phyloP scores from a whole-genome alignment of 2,888 invertebrate species.

The Dynastes tityus region DNA sequence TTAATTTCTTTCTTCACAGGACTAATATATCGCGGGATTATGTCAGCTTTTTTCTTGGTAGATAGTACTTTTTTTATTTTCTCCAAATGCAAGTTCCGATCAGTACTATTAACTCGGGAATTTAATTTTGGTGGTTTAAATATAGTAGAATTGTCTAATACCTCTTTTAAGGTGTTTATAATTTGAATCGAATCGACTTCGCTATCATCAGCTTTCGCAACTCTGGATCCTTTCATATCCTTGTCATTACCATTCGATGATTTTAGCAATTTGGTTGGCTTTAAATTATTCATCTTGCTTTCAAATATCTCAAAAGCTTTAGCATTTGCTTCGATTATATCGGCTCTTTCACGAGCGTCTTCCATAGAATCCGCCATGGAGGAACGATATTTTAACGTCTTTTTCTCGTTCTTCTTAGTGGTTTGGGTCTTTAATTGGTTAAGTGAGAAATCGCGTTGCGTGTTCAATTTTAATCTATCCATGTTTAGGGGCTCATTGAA shows the following conservation, averaged over 20 bases:
- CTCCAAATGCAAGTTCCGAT: background rate
- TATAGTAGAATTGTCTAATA: constrained; percentile 16
- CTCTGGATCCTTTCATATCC: background rate
- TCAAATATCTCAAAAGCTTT: constrained; percentile 51
- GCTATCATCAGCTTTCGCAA: background rate
- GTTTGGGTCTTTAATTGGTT: background rate
- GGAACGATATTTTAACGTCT: background rate
- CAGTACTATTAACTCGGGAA: background rate
- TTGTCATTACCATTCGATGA: background rate
- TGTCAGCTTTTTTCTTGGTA: background rate
- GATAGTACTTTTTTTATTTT: background rate
- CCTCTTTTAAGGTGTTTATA: constrained; percentile 21
- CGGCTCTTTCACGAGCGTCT: constrained; percentile 44
- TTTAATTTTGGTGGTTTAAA: constrained; percentile 4
- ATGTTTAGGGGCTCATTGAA: background rate
- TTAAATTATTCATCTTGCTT: background rate
- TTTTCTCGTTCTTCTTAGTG: background rate
- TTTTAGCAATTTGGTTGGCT: background rate
- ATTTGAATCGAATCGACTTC: background rate
- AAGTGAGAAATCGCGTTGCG: background rate
- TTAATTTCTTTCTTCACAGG: constrained; percentile 5
- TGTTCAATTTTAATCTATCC: background rate
- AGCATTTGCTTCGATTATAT: constrained; percentile 47
- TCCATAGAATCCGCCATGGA: constrained; percentile 29
- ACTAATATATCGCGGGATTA: constrained; percentile 8